Evolutionary conservation across 2,888 invertebrate species (phyloP).

Genomic region (Drosophila greeni): DNA sequence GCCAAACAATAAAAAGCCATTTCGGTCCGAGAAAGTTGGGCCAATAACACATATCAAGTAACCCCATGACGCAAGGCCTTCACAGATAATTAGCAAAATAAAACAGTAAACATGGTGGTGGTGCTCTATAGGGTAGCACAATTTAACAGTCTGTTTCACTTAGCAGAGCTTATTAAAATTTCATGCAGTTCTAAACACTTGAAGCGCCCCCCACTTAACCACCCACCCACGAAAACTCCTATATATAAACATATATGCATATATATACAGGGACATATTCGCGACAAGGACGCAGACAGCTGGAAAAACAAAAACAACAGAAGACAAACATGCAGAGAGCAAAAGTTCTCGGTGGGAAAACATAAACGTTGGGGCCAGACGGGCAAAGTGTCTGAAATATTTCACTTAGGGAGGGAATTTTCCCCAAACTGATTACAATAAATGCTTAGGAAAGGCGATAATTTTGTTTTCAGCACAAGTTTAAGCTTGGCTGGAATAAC

Average conservation of each 20-base stretch:
- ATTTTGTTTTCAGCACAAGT: conserved; percentile 64
- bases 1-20: conserved; percentile 52
- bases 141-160: conserved; percentile 57
- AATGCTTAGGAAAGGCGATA: conserved; percentile 64
- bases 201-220: conserved; percentile 34
- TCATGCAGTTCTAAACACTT: conserved; percentile 62
- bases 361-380: conserved; percentile 34
- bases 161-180: conserved; percentile 64
- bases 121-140: conserved; percentile 29
- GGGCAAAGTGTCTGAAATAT: conserved; percentile 54
- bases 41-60: conserved; percentile 39
- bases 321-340: conserved; percentile 45
- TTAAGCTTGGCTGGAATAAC: conserved; percentile 56
- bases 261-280: conserved; percentile 17
- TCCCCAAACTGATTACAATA: conserved; percentile 55
- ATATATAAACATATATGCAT: not conserved
- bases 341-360: conserved; percentile 35
- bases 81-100: conserved; percentile 54
- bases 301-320: conserved; percentile 48
- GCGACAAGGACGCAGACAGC: conserved; percentile 21
- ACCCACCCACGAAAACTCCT: conserved; percentile 4
- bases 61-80: conserved; percentile 21
- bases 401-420: conserved; percentile 39
- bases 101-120: conserved; percentile 13
- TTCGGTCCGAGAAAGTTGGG: conserved; percentile 22